Percentiles rank a stretch among this genome's conserved stretches.
Evolutionary conservation across 2,113 vertebrate genomes (phyloP).

Genomic region (Ranitomeya imitator): DNA sequence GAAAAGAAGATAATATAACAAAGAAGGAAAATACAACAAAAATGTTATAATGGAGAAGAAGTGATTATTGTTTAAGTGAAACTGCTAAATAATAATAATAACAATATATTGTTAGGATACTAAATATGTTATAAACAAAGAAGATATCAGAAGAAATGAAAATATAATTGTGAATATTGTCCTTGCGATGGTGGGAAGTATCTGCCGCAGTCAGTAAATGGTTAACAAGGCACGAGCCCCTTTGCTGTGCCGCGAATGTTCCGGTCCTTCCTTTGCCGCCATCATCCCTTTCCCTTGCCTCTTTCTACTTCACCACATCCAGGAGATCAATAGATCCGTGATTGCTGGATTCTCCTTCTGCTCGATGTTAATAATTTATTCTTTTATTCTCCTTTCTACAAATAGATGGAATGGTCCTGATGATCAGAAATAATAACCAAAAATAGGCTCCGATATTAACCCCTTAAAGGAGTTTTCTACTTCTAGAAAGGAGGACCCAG

Average conservation of each 20-base stretch:
- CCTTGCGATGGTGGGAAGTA: too few species aligned
- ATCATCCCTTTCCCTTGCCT: neutral
- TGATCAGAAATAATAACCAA: neutral
- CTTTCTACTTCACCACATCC: constrained; percentile 5
- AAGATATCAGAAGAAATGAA: too few species aligned
- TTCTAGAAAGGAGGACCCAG: too few species aligned
- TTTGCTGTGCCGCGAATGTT: neutral
- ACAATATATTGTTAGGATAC: too few species aligned
- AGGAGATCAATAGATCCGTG: constrained; percentile 12
- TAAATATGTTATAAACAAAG: too few species aligned
- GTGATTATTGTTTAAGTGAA: neutral
- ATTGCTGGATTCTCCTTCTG: neutral
- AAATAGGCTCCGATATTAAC: neutral
- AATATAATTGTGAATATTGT: too few species aligned
- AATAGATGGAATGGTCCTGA: neutral
- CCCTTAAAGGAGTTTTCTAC: neutral
- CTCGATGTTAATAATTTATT: constrained; percentile 1
- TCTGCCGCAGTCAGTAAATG: neutral
- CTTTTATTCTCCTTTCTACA: neutral
- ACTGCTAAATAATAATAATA: neutral
- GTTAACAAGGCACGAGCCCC: neutral
- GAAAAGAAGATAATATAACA: too few species aligned
- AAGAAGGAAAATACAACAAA: too few species aligned
- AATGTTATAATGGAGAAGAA: neutral
- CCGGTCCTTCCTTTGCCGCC: neutral